Evolutionary conservation across 2,888 invertebrate genomes (phyloP), one percentile per base, ranked within the genome.

Genomic region (Pemphredon lugubris): DNA sequence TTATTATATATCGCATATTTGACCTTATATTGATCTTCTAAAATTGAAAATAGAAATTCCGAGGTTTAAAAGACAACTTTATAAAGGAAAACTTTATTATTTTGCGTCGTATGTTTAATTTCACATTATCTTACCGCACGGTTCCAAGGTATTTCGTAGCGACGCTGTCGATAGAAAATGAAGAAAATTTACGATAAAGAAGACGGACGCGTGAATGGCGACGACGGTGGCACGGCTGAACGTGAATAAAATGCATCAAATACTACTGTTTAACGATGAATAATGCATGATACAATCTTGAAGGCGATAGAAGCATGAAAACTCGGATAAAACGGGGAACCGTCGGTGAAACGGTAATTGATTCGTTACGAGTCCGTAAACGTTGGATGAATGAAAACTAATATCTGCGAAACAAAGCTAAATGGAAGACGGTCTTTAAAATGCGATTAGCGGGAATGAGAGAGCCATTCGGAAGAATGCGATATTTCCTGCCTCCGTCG

Each of bases 201-300:
- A 34, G 55, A 69, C 39, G 60, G 58, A 69, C 47, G 51, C 50
- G 23, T 21, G 39, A 51, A 6, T 20, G 4, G 21, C 13, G 20
- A 32, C 16, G 51, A 30, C 34, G 44, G 51, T 34, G 21, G 42
- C 42, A n/a, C 18, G 37, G 23, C 14, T 13, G n/a, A 26, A 57
- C 58, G 47, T 16, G 65, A 59, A 66, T 59, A 66, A 79, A 64
- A 75, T 75, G 79, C 71, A 71, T 70, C 48, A 20, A 79, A 79
- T 59, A 66, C 65, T 64, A 51, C 63, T 55, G 71, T 75, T 58
- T 53, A 69, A 32, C 69, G 39, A 54, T 74, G 69, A 74, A 74
- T 74, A 65, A 74, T 74, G 68, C 63, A 68, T 48, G 48, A 21
- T 48, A 34, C 40, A 48, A 68, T 64, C 57, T 58, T 40, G 44